Evolutionary conservation across 53 echinoderm and acorn worm species (phyloP).

Genomic region (Holothuria leucospilota): DNA sequence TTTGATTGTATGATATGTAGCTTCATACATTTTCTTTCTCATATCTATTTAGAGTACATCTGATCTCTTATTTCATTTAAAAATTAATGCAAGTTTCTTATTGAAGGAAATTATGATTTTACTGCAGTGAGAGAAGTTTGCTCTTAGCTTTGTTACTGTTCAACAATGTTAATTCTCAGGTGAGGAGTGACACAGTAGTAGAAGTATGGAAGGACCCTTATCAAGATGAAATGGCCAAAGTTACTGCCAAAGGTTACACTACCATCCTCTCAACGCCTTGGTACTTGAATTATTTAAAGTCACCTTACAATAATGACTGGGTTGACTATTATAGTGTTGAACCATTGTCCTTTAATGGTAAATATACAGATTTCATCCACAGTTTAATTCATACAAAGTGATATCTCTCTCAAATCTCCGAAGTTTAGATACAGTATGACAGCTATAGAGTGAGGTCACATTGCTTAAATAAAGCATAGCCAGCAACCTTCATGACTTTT

Average conservation of each 20-base stretch:
- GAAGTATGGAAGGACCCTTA: constrained; percentile 87
- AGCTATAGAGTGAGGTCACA: too few relatives aligned
- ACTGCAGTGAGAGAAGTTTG: too few relatives aligned
- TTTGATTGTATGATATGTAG: too few relatives aligned
- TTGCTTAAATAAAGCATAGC: neutral
- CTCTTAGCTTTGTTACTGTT: too few relatives aligned
- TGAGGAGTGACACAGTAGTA: constrained; percentile 77
- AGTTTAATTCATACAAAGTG: too few relatives aligned
- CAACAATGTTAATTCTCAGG: constrained; percentile 46
- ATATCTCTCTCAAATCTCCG: too few relatives aligned
- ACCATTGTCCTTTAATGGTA: constrained; percentile 82
- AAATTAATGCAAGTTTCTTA: too few relatives aligned
- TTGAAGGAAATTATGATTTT: too few relatives aligned
- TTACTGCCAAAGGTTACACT: constrained; percentile 79
- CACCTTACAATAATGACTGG: constrained; percentile 82
- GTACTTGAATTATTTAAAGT: constrained; percentile 85
- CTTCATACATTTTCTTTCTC: too few relatives aligned
- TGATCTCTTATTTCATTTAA: too few relatives aligned
- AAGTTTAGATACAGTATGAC: too few relatives aligned
- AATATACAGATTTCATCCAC: neutral
- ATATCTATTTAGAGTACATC: too few relatives aligned
- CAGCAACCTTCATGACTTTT: neutral
- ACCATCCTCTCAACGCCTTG: constrained; percentile 92
- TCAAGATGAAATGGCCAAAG: constrained; percentile 62
- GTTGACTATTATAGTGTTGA: constrained; percentile 71